Base-by-base conservation (phyloP, 1,140 invertebrate species). In the Cyphomyrmex costatus region DNA sequence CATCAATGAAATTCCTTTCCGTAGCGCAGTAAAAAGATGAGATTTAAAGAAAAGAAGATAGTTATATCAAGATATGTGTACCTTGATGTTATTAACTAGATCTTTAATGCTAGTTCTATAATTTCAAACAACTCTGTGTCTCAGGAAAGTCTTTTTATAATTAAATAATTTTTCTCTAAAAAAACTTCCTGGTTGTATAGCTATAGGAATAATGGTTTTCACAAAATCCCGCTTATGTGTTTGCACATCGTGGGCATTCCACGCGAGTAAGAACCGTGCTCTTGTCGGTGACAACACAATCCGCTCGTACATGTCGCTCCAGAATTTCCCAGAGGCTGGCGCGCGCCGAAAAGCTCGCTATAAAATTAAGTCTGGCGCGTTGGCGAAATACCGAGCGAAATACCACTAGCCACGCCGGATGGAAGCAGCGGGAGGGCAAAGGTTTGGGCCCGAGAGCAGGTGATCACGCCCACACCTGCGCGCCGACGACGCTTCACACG, bases 401-500 rank as follows among this genome's bases (percentile, higher is more conserved):
- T 89, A 71, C 65, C 74, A 46, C 71, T 71, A 46, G 46, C 53
- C 61, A 51, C 8, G 49, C 14, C 68, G 66, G 58, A 56, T 71
- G 36, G 36, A 51, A 60, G 5, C 78, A 73, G 78, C 86, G 58
- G 87, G 86, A 86, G 86, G 84, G 88, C 87, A 79, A 87, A 80
- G 83, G 80, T 92, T 92, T 70, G 33, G 68, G 36, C 85, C 66
- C 53, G 46, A 74, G 90, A 91, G 90, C 93, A 94, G 92, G 92
- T 94, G 92, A 93, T 92, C 91, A 91, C 92, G 91, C 92, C 92
- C 89, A 94, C 93, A 92, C 90, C 89, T 90, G 91, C 87, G 42
- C 65, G 65, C 65, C 65, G 53, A 60, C 36, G 66, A 83, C 79
- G 68, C 53, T 73, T 83, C 24, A 66, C 49, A 65, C 76, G 68